Conservation (phyloP, 2,888 invertebrate species). For the Thalpophila matura region DNA sequence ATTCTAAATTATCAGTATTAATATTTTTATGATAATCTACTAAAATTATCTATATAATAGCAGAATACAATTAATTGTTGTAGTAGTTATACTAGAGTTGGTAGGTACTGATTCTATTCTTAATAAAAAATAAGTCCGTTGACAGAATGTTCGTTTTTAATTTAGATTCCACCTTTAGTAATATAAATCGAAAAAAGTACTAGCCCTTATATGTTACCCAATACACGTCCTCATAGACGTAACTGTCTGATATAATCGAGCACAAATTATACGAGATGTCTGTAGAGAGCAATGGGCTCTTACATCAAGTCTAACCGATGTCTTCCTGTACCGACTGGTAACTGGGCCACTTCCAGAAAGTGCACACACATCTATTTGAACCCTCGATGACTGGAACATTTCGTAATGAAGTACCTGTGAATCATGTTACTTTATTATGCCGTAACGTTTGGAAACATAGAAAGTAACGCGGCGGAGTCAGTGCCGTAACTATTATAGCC, state of each 20-base stretch:
- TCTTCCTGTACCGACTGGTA: conserved; percentile 73
- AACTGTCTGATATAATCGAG: conserved; percentile 41
- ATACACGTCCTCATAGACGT: conserved; percentile 20
- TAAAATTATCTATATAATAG: background rate
- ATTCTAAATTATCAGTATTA: conserved; percentile 55
- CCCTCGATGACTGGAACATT: conserved; percentile 39
- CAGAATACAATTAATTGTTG: conserved; percentile 2
- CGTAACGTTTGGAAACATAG: conserved; percentile 35
- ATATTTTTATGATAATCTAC: conserved; percentile 10
- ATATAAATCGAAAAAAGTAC: background rate
- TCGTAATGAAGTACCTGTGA: conserved; percentile 52
- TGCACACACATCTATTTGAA: conserved; percentile 49
- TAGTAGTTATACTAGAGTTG: conserved; percentile 21
- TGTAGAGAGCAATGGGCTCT: conserved; percentile 55
- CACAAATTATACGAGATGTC: conserved; percentile 42
- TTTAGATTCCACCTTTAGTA: background rate
- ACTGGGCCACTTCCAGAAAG: conserved; percentile 74
- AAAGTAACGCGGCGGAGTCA: too few species aligned
- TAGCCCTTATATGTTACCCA: conserved; percentile 22
- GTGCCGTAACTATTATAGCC: too few species aligned
- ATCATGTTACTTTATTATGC: conserved; percentile 53
- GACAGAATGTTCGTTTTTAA: background rate
- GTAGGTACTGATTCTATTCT: conserved; percentile 30
- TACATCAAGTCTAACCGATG: conserved; percentile 69
- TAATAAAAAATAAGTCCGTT: conserved; percentile 34